phyloP scores from a whole-genome alignment of 2,113 vertebrate species.

The Bettongia penicillata region DNA sequence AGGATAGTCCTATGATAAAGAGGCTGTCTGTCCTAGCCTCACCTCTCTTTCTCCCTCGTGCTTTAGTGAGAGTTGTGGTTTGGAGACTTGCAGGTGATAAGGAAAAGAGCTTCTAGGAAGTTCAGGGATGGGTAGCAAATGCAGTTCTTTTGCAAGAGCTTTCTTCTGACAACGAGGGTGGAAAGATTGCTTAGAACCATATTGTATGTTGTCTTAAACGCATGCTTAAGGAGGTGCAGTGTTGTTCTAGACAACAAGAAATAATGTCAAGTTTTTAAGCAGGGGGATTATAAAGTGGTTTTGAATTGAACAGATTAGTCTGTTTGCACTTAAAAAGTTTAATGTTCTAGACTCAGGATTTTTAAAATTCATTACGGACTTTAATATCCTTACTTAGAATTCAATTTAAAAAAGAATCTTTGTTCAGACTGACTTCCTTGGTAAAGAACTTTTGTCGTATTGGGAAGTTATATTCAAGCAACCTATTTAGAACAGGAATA shows the following conservation, averaged over 20 bases:
- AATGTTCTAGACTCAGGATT: conserved; percentile 50
- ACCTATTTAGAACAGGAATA: not conserved
- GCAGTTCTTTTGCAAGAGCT: conserved; percentile 9
- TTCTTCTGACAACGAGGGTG: conserved; percentile 28
- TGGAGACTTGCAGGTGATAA: not conserved
- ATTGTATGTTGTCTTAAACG: conserved; percentile 33
- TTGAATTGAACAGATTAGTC: conserved; percentile 35
- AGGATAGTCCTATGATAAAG: not conserved
- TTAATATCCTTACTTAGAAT: conserved; percentile 49
- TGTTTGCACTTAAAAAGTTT: conserved; percentile 42
- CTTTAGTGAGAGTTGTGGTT: not conserved
- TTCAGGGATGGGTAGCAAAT: not conserved
- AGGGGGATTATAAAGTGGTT: not conserved
- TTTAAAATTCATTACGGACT: not conserved
- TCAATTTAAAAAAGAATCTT: conserved; percentile 5
- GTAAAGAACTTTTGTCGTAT: conserved; percentile 40
- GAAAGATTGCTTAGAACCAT: conserved; percentile 36
- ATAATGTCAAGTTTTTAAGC: conserved; percentile 40
- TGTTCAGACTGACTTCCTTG: conserved; percentile 40
- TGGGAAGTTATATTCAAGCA: conserved; percentile 34
- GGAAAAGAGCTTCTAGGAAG: conserved; percentile 16
- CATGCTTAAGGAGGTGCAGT: conserved; percentile 17
- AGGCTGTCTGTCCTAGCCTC: not conserved
- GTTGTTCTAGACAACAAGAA: not conserved
- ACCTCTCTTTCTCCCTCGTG: conserved; percentile 23